Percentiles rank a stretch among this genome's conserved stretches.
These are phyloP conservation scores for Halichondria panicea DNA, from an alignment of 37 sponge, comb jelly and placozoan genomes.

Conservation along the genomic window DNA sequence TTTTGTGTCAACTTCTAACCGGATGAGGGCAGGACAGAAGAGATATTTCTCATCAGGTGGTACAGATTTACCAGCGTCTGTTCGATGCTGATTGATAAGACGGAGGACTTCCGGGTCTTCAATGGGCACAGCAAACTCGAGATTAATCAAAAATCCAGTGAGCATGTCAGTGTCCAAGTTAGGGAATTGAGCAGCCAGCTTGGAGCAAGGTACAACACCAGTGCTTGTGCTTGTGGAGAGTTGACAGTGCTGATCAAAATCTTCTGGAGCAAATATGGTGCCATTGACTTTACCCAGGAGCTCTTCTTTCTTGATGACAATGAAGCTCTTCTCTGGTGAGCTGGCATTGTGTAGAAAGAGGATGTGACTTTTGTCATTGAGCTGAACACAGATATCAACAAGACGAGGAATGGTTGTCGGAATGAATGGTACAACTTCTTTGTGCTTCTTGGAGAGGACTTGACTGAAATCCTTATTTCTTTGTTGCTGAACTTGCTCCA, in stretches of 20 bases:
- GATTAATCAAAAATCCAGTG: background rate
- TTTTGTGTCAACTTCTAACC: no score
- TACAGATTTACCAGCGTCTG: background rate
- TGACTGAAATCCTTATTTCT: no score
- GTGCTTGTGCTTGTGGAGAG: background rate
- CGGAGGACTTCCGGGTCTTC: background rate
- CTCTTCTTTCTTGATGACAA: constrained; percentile 3
- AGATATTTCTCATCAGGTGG: no score
- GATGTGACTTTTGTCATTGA: background rate
- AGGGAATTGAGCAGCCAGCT: background rate
- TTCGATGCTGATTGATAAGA: background rate
- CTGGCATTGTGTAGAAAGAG: constrained; percentile 1
- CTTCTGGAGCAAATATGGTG: constrained; percentile 13
- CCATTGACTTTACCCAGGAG: constrained; percentile 18
- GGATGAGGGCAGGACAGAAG: no score
- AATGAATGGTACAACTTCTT: background rate
- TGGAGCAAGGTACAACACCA: constrained; percentile 8
- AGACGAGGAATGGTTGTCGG: background rate
- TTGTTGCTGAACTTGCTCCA: no score
- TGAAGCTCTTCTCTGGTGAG: background rate
- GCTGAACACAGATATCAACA: background rate
- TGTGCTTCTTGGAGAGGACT: background rate
- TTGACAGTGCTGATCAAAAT: constrained; percentile 1
- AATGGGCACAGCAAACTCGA: constrained; percentile 14
- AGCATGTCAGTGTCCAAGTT: constrained; percentile 1